Percentiles rank a stretch among this genome's conserved stretches.
These are phyloP conservation scores for Drosophila tripunctata DNA, from an alignment of 2,888 invertebrate genomes.

Conservation along the genomic window DNA sequence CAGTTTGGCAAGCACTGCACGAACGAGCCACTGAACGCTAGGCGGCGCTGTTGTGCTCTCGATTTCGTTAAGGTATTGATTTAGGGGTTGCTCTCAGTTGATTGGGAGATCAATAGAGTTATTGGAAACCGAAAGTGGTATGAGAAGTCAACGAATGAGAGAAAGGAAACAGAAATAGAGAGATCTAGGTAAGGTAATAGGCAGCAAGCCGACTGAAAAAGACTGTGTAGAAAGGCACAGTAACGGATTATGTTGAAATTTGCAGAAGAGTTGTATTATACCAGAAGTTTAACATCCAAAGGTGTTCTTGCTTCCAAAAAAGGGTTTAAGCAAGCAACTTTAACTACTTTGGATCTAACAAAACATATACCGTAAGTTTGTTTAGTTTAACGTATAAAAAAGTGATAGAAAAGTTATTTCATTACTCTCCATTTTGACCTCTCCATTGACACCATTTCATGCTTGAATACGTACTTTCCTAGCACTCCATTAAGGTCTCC, in stretches of 20 bases:
- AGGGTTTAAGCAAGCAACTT: too few relatives aligned
- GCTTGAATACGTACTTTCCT: neutral
- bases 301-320: too few relatives aligned
- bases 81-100: constrained; percentile 68
- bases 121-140: constrained; percentile 38
- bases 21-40: constrained; percentile 40
- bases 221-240: neutral
- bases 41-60: constrained; percentile 51
- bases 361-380: too few relatives aligned
- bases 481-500: constrained; percentile 7
- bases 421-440: neutral
- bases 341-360: too few relatives aligned
- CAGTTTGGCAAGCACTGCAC: constrained; percentile 53
- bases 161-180: neutral
- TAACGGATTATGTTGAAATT: too few relatives aligned
- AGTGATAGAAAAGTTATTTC: too few relatives aligned
- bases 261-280: too few relatives aligned
- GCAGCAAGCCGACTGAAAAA: neutral
- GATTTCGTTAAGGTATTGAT: constrained; percentile 44
- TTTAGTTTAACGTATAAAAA: too few relatives aligned
- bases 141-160: constrained; percentile 23
- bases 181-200: neutral
- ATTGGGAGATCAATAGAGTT: constrained; percentile 70
- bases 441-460: neutral
- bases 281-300: too few relatives aligned